Conservation (phyloP, 2,888 invertebrate genomes). For the Rotaria macrura region DNA sequence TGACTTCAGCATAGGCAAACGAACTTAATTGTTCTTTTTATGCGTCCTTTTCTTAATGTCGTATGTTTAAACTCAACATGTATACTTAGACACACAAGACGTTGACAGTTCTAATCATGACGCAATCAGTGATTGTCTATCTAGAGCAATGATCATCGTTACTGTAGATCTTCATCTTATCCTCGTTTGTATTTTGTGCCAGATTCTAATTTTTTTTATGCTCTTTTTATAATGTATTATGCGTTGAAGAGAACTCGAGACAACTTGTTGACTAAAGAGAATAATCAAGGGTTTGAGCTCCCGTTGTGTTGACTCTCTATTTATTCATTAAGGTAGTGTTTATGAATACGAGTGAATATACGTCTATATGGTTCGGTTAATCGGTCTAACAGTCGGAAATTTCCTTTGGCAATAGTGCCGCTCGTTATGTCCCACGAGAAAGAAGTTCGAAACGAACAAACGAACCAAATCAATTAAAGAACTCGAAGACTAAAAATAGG, state of each 20-base stretch:
- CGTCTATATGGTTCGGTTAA: not conserved
- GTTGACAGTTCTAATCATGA: not conserved
- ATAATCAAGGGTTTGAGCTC: not conserved
- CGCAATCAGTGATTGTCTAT: not conserved
- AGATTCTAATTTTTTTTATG: not conserved
- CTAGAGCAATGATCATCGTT: not conserved
- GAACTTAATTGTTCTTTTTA: slow-evolving; percentile 11
- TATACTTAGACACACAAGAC: not conserved
- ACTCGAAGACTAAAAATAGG: not conserved
- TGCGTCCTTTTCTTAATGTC: not conserved
- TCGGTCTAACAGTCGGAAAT: not conserved
- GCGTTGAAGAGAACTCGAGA: not conserved
- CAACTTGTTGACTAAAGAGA: not conserved
- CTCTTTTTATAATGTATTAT: not conserved
- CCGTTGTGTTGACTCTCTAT: not conserved
- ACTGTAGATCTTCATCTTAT: not conserved
- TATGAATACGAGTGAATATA: not conserved
- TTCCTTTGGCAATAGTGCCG: not conserved
- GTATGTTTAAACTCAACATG: not conserved
- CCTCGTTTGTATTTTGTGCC: not conserved
- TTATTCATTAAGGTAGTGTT: not conserved
- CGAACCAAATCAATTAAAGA: not conserved
- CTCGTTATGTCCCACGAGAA: not conserved
- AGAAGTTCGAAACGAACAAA: not conserved
- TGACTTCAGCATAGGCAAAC: not conserved